phyloP scores from a whole-genome alignment of 2,113 vertebrate genomes.

The Ondatra zibethicus region DNA sequence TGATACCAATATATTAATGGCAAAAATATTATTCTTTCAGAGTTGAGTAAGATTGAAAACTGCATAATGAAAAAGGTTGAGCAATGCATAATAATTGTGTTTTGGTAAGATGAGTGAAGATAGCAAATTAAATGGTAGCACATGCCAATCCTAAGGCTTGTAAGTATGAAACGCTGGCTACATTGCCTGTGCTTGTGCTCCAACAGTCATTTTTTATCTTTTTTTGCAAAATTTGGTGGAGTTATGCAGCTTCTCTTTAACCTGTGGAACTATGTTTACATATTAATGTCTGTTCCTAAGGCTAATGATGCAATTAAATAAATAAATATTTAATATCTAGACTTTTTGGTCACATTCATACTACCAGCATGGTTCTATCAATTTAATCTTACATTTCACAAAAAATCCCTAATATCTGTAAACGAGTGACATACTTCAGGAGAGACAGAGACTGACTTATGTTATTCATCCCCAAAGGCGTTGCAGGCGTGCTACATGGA shows the following conservation, averaged over 20 bases:
- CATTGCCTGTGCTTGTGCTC: background rate
- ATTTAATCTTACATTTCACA: background rate
- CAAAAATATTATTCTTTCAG: background rate
- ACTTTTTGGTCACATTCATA: background rate
- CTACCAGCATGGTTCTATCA: background rate
- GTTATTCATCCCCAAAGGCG: background rate
- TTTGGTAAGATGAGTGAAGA: background rate
- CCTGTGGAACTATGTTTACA: background rate
- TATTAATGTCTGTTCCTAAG: background rate
- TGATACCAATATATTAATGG: background rate
- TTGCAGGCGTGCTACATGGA: background rate
- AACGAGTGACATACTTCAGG: background rate
- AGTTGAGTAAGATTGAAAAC: background rate
- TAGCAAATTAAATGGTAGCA: background rate
- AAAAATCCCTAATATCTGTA: background rate
- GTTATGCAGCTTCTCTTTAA: background rate
- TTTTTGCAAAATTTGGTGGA: background rate
- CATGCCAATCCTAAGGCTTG: background rate
- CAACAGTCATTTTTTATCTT: background rate
- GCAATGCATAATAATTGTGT: background rate
- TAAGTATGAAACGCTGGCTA: background rate
- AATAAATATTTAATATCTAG: background rate
- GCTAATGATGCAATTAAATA: background rate
- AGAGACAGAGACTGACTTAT: background rate
- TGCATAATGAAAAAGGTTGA: background rate